A percentile compares a stretch with the other conserved stretches of the same genome.
Evolutionary conservation across 2,888 invertebrate genomes (phyloP).

Genomic region (Macrosiphum euphorbiae): DNA sequence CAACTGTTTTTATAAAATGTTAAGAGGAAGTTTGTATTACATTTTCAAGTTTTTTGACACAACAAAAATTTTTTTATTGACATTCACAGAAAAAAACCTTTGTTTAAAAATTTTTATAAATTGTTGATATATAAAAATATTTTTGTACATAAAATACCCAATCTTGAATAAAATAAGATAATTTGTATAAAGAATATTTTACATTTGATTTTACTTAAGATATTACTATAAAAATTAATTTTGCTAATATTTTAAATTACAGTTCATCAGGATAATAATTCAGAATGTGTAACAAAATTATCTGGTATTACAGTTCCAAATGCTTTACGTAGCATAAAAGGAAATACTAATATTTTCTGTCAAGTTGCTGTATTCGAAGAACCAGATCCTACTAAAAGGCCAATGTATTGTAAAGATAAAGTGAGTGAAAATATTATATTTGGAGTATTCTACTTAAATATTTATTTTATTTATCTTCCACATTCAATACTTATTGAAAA

Average conservation of each 20-base stretch:
- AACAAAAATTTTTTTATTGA: no score
- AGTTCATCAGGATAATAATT: constrained; percentile 77
- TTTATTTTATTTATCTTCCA: neutral
- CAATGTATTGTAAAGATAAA: constrained; percentile 80
- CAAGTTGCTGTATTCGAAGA: constrained; percentile 77
- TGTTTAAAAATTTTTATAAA: no score
- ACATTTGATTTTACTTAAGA: neutral
- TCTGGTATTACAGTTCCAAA: constrained; percentile 67
- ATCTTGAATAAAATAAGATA: no score
- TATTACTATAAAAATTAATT: neutral
- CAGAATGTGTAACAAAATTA: constrained; percentile 69
- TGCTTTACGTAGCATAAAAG: constrained; percentile 68
- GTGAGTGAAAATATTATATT: constrained; percentile 69
- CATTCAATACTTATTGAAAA: neutral
- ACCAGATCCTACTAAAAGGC: constrained; percentile 75
- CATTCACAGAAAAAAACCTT: no score
- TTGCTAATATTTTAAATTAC: constrained; percentile 58
- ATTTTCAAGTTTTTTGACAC: no score
- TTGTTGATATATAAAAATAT: no score
- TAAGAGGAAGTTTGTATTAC: no score
- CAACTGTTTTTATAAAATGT: no score
- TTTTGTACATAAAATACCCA: no score
- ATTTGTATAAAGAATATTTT: no score
- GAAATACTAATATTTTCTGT: constrained; percentile 73
- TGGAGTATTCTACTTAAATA: neutral